These are phyloP conservation scores for Agrotis clavis DNA, from an alignment of 2,888 invertebrate species.

Conservation along the genomic window DNA sequence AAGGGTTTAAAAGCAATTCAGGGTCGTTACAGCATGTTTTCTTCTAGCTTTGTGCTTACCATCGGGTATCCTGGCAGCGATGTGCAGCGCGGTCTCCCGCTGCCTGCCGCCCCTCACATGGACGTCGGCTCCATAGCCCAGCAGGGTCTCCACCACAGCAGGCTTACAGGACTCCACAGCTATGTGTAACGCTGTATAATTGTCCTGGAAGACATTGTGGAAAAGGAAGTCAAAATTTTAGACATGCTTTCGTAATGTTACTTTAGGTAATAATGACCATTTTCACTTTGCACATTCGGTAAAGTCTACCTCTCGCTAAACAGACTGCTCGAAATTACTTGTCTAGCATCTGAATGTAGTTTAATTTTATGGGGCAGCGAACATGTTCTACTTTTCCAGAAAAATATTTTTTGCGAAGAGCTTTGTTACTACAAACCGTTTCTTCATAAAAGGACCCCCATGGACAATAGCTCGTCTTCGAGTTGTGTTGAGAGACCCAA, in stretches of 20 bases:
- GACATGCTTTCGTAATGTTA: not conserved
- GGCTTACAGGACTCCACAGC: constrained; percentile 99
- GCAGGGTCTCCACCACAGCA: constrained; percentile 97
- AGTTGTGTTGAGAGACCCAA: too few relatives aligned
- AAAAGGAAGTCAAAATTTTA: not conserved
- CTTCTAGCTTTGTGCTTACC: constrained; percentile 70
- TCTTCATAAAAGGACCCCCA: not conserved
- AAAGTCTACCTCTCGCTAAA: not conserved
- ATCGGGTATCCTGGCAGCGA: constrained; percentile 97
- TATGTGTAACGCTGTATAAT: constrained; percentile 99
- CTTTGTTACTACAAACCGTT: not conserved
- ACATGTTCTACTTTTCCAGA: not conserved
- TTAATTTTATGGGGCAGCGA: not conserved
- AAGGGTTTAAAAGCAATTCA: too few relatives aligned
- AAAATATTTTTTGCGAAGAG: not conserved
- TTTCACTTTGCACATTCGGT: not conserved
- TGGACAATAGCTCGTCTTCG: too few relatives aligned
- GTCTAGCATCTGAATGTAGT: not conserved
- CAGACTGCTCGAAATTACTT: not conserved
- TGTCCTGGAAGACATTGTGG: constrained; percentile 93
- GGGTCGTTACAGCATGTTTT: not conserved
- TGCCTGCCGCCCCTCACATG: constrained; percentile 97
- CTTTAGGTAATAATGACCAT: too few relatives aligned
- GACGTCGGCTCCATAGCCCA: constrained; percentile 99
- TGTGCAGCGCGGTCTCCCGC: constrained; percentile 98